phyloP scores from a whole-genome alignment of 2,797 vertebrate genomes.

The Typhlichthys subterraneus region DNA sequence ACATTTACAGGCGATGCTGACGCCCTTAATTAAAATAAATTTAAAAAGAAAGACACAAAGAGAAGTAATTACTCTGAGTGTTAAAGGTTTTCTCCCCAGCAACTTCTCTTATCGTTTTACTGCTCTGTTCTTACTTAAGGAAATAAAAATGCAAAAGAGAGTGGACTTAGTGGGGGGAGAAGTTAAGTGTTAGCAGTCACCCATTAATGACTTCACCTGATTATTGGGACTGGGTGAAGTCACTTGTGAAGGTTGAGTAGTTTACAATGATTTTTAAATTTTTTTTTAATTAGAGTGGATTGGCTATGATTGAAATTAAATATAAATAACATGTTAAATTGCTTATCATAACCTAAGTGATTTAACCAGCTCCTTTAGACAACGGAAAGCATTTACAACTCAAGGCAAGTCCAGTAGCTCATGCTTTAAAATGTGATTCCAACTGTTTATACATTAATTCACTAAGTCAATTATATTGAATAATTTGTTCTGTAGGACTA shows the following conservation, averaged over 20 bases:
- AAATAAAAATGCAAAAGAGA: slow-evolving; percentile 70
- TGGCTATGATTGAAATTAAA: slow-evolving; percentile 79
- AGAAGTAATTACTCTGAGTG: slow-evolving; percentile 78
- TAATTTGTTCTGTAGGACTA: too few relatives aligned
- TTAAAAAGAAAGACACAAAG: slow-evolving; percentile 71
- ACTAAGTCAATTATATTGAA: too few relatives aligned
- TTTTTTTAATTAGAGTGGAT: slow-evolving; percentile 82
- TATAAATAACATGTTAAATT: slow-evolving; percentile 76
- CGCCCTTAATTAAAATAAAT: slow-evolving; percentile 77
- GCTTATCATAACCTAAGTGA: slow-evolving; percentile 67
- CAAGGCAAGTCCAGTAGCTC: neutral
- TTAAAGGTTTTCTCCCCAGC: slow-evolving; percentile 70
- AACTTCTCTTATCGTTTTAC: slow-evolving; percentile 79
- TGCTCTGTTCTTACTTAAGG: slow-evolving; percentile 50
- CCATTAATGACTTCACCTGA: slow-evolving; percentile 74
- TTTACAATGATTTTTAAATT: slow-evolving; percentile 70
- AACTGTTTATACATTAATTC: too few relatives aligned
- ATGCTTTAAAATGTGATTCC: neutral
- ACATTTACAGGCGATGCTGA: slow-evolving; percentile 72
- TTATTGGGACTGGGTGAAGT: slow-evolving; percentile 74
- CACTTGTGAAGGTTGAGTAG: slow-evolving; percentile 78
- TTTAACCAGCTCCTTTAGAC: slow-evolving; percentile 32
- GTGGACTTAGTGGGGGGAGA: slow-evolving; percentile 63
- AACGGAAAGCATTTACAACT: slow-evolving; percentile 18
- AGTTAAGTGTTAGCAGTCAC: slow-evolving; percentile 62